Conservation (phyloP, 2,113 vertebrate genomes). For the Tauraco erythrolophus region DNA sequence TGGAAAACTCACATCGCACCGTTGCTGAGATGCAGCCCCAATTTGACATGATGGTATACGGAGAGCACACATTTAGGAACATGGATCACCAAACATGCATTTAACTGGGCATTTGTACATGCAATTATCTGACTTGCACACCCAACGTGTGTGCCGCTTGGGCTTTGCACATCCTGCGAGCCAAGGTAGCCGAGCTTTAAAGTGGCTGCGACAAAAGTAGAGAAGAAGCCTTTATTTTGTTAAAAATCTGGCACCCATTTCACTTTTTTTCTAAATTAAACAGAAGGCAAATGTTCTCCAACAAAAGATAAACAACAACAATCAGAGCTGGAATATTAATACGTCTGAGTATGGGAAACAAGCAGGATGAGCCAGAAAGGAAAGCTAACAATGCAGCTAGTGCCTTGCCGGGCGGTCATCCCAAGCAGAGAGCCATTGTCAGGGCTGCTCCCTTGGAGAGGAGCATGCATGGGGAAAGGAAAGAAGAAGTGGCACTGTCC, state of each 20-base stretch:
- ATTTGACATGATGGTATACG: rapidly evolving
- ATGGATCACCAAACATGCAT: not conserved
- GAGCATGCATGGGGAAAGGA: not conserved
- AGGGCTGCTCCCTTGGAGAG: not conserved
- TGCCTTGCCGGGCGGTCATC: not conserved
- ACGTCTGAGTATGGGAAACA: not conserved
- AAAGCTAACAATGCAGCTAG: not conserved
- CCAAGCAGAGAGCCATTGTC: not conserved
- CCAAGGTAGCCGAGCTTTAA: not conserved
- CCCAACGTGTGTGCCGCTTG: not conserved
- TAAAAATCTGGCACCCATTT: not conserved
- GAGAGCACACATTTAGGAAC: rapidly evolving
- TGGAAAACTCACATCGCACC: not conserved
- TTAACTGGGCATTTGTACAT: not conserved
- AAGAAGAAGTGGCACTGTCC: not conserved
- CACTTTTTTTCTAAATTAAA: not conserved
- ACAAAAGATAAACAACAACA: not conserved
- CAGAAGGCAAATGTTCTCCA: conserved; percentile 7
- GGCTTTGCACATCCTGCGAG: not conserved
- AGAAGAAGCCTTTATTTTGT: not conserved
- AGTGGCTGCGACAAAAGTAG: not conserved
- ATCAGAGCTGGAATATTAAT: not conserved
- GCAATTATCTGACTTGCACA: not conserved
- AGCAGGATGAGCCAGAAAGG: not conserved
- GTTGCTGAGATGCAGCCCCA: not conserved